Conservation (phyloP, 2,797 vertebrate genomes). For the Chrosomus eos region DNA sequence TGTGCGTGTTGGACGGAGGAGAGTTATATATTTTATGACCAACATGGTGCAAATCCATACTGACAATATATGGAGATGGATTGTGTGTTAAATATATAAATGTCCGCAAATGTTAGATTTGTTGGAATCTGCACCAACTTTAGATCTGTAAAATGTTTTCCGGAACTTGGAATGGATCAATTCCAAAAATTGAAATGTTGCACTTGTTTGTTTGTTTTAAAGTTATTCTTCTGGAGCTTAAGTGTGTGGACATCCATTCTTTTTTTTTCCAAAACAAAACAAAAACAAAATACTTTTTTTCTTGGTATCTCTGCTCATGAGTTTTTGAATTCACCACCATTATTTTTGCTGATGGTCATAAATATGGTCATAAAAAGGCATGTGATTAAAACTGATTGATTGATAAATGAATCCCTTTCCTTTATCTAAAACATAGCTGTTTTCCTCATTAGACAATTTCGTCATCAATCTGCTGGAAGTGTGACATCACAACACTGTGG, state of each 20-base stretch:
- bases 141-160: not conserved
- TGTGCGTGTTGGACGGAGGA: not conserved
- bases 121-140: not conserved
- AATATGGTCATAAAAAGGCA: not conserved
- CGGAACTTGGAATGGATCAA: not conserved
- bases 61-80: not conserved
- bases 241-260: not conserved
- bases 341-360: not conserved
- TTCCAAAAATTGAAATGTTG: not conserved
- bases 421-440: not conserved
- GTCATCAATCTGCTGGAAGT: slow-evolving; percentile 44
- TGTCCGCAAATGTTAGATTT: not conserved
- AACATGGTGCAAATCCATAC: not conserved
- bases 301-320: not conserved
- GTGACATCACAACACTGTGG: slow-evolving; percentile 63
- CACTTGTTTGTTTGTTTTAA: not conserved
- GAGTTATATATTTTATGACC: not conserved
- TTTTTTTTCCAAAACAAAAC: not conserved
- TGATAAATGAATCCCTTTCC: not conserved
- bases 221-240: not conserved
- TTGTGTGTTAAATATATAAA: not conserved
- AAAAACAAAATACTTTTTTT: not conserved
- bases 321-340: not conserved
- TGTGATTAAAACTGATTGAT: not conserved
- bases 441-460: slow-evolving; percentile 13